Conservation (phyloP, 1,140 invertebrate species). For the Diploscapter pachys region DNA sequence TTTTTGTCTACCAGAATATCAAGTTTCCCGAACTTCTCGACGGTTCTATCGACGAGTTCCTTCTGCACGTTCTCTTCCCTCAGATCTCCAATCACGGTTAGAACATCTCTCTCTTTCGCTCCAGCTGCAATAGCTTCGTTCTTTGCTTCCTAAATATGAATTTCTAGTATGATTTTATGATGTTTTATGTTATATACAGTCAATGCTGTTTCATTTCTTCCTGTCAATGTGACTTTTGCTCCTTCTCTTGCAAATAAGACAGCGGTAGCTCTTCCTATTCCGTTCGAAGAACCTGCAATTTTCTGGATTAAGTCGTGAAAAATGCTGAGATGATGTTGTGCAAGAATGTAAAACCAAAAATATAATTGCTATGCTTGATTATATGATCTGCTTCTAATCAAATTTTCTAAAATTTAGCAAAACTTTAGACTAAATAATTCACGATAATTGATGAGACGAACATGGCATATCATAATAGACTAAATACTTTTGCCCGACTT, state of each 20-base stretch:
- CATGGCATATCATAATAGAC: too few species aligned
- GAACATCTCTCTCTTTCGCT: constrained; percentile 24
- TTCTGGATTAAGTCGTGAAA: too few species aligned
- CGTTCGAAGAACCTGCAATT: constrained; percentile 30
- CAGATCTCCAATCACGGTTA: constrained; percentile 33
- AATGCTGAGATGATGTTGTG: too few species aligned
- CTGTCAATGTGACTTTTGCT: constrained; percentile 31
- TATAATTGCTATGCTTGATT: too few species aligned
- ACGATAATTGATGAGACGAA: too few species aligned
- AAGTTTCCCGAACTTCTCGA: constrained; percentile 41
- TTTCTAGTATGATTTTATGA: constrained; percentile 5
- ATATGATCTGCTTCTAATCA: too few species aligned
- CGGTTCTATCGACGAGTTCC: constrained; percentile 37
- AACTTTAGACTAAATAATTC: too few species aligned
- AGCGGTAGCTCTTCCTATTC: constrained; percentile 35
- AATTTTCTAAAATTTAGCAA: too few species aligned
- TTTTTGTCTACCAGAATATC: constrained; percentile 40
- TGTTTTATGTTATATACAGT: constrained; percentile 8
- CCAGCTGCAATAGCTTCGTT: constrained; percentile 31
- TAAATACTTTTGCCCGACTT: too few species aligned
- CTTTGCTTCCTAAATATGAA: constrained; percentile 33
- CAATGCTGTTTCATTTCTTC: constrained; percentile 20
- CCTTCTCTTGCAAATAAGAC: constrained; percentile 32
- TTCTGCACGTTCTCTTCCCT: constrained; percentile 34
- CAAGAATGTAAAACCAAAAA: too few species aligned